A percentile compares a stretch with the other conserved stretches of the same genome.
Evolutionary conservation across 2,888 invertebrate genomes (phyloP).

Genomic region (Drosophila gaucha): DNA sequence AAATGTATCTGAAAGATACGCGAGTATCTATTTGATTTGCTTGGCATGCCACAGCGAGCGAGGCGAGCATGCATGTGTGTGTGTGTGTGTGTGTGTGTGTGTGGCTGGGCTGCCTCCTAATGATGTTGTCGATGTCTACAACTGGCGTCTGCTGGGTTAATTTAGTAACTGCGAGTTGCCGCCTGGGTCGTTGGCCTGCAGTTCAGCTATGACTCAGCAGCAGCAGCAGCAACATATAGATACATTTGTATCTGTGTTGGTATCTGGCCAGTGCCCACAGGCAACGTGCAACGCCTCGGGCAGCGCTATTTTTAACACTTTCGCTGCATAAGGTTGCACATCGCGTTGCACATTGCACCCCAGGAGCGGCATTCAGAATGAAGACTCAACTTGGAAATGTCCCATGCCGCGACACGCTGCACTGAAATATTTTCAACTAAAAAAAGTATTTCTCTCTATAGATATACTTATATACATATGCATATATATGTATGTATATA

Average conservation of each 20-base stretch:
- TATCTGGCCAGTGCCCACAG: conserved; percentile 46
- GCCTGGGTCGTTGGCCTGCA: conserved; percentile 73
- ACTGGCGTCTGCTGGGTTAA: conserved; percentile 63
- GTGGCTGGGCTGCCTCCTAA: conserved; percentile 45
- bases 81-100: conserved; percentile 5
- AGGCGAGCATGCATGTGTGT: conserved; percentile 1
- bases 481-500: background rate
- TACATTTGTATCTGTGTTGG: conserved; percentile 12
- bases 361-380: conserved; percentile 65
- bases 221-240: conserved; percentile 5
- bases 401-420: conserved; percentile 66
- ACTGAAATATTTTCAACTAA: conserved; percentile 52
- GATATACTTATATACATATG: conserved; percentile 2
- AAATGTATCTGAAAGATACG: conserved; percentile 33
- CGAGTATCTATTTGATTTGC: conserved; percentile 38
- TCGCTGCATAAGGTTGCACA: conserved; percentile 67
- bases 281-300: conserved; percentile 39
- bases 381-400: conserved; percentile 62
- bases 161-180: conserved; percentile 51
- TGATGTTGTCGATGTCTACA: conserved; percentile 67
- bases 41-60: conserved; percentile 10
- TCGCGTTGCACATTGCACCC: conserved; percentile 69
- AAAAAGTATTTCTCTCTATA: conserved; percentile 9
- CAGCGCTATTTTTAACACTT: conserved; percentile 75
- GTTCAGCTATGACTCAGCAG: conserved; percentile 62